Evolutionary conservation across 2,113 vertebrate species (phyloP).

Genomic region (Scortum barcoo): DNA sequence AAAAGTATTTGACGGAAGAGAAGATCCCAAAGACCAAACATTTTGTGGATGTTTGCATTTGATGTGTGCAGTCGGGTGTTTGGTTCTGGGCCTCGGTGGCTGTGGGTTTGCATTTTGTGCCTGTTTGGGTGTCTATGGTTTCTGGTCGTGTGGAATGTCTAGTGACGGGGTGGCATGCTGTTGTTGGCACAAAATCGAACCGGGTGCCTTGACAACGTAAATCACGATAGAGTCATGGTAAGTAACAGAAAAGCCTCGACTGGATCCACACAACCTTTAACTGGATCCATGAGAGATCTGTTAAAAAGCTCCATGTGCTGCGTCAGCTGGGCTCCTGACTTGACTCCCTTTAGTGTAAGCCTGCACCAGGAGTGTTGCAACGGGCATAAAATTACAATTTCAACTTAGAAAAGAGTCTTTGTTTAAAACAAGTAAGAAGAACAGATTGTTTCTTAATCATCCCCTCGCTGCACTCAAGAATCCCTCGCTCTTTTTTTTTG

Average conservation of each 20-base stretch:
- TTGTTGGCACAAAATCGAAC: constrained; percentile 9
- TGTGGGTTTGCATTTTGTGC: constrained; percentile 50
- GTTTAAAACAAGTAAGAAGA: constrained; percentile 36
- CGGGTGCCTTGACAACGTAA: constrained; percentile 4
- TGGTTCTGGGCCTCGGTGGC: constrained; percentile 20
- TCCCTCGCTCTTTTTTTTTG: constrained; percentile 1
- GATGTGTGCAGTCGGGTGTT: constrained; percentile 44
- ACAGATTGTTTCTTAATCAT: constrained; percentile 53
- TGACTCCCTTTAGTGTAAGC: not conserved
- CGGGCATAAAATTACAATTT: constrained; percentile 25
- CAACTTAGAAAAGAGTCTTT: constrained; percentile 33
- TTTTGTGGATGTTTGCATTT: constrained; percentile 53
- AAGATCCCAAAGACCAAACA: constrained; percentile 78
- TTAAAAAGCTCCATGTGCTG: constrained; percentile 44
- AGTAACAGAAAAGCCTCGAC: constrained; percentile 35
- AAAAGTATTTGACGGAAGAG: constrained; percentile 15
- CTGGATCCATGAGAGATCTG: constrained; percentile 22
- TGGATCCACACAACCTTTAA: constrained; percentile 18
- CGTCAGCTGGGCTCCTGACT: constrained; percentile 17
- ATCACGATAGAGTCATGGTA: constrained; percentile 44
- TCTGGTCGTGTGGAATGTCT: constrained; percentile 61
- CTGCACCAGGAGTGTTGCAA: constrained; percentile 48
- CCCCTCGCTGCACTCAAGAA: constrained; percentile 6
- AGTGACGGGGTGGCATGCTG: constrained; percentile 53
- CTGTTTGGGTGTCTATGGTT: constrained; percentile 61